Evolutionary conservation across 2,113 vertebrate genomes (phyloP).

Genomic region (Athene noctua): DNA sequence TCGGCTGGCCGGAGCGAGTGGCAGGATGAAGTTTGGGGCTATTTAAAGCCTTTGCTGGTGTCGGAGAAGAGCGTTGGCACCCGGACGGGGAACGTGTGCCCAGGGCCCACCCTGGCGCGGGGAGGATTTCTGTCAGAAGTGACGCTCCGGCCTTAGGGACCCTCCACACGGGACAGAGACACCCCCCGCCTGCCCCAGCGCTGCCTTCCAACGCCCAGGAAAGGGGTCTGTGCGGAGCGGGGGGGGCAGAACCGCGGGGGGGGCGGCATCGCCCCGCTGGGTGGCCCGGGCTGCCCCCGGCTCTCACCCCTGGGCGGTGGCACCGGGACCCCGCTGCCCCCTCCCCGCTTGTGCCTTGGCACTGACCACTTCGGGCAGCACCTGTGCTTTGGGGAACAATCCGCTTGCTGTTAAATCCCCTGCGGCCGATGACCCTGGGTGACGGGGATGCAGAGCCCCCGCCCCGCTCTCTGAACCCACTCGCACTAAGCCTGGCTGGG

Average conservation of each 20-base stretch:
- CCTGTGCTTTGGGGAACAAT: neutral
- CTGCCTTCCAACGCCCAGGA: neutral
- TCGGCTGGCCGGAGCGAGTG: too few species aligned
- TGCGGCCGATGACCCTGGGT: neutral
- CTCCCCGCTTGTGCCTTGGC: neutral
- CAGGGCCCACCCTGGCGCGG: neutral
- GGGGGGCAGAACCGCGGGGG: too few species aligned
- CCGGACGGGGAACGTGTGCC: neutral
- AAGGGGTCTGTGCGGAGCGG: fast-evolving
- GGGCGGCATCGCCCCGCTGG: too few species aligned
- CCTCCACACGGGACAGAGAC: neutral
- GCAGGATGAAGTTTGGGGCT: neutral
- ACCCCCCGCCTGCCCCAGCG: neutral
- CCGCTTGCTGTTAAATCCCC: neutral
- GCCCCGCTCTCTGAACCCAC: neutral
- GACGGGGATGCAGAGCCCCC: neutral
- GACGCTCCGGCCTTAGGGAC: neutral
- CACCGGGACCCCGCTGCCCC: neutral
- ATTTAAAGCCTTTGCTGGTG: neutral
- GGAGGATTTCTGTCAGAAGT: neutral
- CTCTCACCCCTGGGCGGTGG: fast-evolving
- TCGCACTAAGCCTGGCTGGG: neutral
- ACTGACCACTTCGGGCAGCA: fast-evolving
- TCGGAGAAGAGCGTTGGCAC: neutral
- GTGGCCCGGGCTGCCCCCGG: neutral